These are phyloP conservation scores for Papilio gigon DNA, from an alignment of 2,888 invertebrate genomes.

Conservation along the genomic window DNA sequence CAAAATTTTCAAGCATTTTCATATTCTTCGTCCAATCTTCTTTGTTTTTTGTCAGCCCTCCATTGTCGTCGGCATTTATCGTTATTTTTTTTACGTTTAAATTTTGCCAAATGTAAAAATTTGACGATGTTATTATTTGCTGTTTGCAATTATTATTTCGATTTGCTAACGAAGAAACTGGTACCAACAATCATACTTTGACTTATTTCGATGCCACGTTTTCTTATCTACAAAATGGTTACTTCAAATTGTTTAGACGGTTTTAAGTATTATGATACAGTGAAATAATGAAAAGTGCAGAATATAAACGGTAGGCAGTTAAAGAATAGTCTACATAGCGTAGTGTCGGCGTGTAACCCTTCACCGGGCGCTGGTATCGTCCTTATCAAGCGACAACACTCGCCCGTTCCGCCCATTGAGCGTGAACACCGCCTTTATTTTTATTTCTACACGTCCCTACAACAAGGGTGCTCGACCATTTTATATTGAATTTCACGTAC, in stretches of 20 bases:
- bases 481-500: conserved; percentile 32
- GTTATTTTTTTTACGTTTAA: not conserved
- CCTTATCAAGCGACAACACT: conserved; percentile 81
- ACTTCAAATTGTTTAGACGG: not conserved
- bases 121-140: not conserved
- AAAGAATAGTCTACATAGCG: conserved; percentile 42
- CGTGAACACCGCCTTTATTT: conserved; percentile 69
- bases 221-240: not conserved
- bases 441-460: conserved; percentile 67
- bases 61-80: not conserved
- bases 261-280: not conserved
- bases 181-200: no score
- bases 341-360: conserved; percentile 54
- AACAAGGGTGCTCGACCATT: conserved; percentile 40
- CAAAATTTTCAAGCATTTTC: conserved; percentile 34
- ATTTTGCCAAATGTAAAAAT: not conserved
- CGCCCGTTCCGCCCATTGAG: conserved; percentile 77
- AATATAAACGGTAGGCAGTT: conserved; percentile 19
- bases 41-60: not conserved
- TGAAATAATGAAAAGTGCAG: conserved; percentile 23
- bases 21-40: not conserved
- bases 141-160: not conserved
- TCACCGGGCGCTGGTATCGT: conserved; percentile 47
- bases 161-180: no score
- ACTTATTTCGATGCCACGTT: no score